Evolutionary conservation across 1,140 invertebrate genomes (phyloP).

Genomic region (Drosophila elegans): DNA sequence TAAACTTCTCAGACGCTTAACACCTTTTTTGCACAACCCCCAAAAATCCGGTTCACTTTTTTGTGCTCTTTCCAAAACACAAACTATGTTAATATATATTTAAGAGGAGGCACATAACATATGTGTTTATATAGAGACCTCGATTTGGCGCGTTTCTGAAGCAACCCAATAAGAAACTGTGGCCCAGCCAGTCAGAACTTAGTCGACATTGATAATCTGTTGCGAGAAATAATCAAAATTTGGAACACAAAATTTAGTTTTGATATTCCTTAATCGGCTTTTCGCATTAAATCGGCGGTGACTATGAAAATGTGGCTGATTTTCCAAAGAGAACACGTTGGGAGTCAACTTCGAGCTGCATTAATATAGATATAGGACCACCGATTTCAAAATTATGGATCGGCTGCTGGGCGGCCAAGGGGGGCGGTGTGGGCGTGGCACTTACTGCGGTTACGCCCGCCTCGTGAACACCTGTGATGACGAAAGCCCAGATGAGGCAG

Average conservation of each 20-base stretch:
- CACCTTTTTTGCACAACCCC: background rate
- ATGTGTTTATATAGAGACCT: slow-evolving; percentile 49
- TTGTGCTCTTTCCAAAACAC: slow-evolving; percentile 1
- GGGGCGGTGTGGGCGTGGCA: slow-evolving; percentile 19
- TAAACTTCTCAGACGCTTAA: background rate
- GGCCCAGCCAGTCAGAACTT: slow-evolving; percentile 21
- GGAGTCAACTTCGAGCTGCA: background rate
- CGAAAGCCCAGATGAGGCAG: slow-evolving; percentile 32
- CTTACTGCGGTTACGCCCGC: slow-evolving; percentile 44
- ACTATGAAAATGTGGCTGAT: background rate
- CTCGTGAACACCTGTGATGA: slow-evolving; percentile 46
- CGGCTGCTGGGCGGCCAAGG: slow-evolving; percentile 13
- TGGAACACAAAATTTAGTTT: background rate
- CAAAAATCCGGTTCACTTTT: slow-evolving; percentile 3
- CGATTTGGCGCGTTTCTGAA: slow-evolving; percentile 7
- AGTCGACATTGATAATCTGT: slow-evolving; percentile 38
- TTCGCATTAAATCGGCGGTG: background rate
- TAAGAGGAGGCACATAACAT: slow-evolving; percentile 12
- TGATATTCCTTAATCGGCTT: background rate
- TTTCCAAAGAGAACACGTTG: background rate
- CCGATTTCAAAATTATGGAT: slow-evolving; percentile 30
- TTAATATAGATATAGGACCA: background rate
- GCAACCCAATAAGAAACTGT: slow-evolving; percentile 29
- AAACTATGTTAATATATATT: slow-evolving; percentile 7
- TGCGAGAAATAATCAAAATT: slow-evolving; percentile 11